Conservation (phyloP, 2,888 invertebrate species). For the Cosmopolites sordidus region DNA sequence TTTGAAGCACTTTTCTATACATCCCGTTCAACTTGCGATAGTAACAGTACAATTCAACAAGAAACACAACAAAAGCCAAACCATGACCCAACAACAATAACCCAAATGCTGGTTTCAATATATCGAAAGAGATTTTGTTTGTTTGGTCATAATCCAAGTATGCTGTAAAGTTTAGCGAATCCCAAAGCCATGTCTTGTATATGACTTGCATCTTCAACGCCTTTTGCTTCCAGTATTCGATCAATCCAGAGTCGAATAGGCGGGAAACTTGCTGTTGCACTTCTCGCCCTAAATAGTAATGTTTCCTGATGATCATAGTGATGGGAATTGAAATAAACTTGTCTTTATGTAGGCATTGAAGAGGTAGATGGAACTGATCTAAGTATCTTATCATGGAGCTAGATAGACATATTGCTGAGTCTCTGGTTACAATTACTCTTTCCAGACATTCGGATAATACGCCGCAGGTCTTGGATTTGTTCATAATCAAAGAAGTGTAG, state of each 20-base stretch:
- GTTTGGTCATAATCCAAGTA: background rate
- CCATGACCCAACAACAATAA: background rate
- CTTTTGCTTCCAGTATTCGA: constrained; percentile 4
- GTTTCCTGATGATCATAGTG: constrained; percentile 9
- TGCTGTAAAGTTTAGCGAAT: background rate
- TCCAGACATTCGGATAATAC: constrained; percentile 6
- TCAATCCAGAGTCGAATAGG: constrained; percentile 2
- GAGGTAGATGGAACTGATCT: background rate
- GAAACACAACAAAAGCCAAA: constrained; percentile 1
- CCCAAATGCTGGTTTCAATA: constrained; percentile 2
- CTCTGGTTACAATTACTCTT: constrained; percentile 6
- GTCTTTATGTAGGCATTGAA: background rate
- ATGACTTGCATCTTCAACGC: background rate
- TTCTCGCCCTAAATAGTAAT: background rate
- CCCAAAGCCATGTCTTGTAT: background rate
- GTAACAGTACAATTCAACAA: background rate
- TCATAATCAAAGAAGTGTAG: background rate
- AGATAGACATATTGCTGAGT: constrained; percentile 15
- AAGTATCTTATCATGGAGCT: background rate
- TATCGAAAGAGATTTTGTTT: background rate
- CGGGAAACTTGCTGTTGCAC: background rate
- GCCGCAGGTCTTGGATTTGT: constrained; percentile 5
- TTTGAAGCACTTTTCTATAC: background rate
- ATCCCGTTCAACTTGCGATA: constrained; percentile 2
- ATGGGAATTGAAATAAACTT: constrained; percentile 2